phyloP scores from a whole-genome alignment of 2,888 invertebrate species.

The Syrista parreyssii region DNA sequence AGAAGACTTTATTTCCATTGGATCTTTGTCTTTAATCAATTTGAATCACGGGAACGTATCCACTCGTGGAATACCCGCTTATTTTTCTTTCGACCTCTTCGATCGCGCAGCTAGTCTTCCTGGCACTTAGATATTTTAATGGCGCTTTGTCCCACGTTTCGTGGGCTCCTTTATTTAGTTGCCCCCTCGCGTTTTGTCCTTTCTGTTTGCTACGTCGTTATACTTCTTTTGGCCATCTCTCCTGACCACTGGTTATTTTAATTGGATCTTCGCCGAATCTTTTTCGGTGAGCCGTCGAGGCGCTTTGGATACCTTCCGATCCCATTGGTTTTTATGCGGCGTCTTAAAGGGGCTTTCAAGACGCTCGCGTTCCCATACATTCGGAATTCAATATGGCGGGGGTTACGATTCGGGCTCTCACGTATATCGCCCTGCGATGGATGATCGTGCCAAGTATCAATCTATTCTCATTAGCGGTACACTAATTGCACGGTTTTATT shows the following conservation, averaged over 20 bases:
- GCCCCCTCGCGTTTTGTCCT: conserved; percentile 39
- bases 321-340: conserved; percentile 11
- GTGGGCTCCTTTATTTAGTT: conserved; percentile 46
- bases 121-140: conserved; percentile 58
- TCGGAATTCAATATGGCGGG: conserved; percentile 30
- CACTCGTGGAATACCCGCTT: conserved; percentile 12
- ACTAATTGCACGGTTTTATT: neutral
- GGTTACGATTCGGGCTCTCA: neutral
- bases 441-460: neutral
- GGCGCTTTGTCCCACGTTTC: conserved; percentile 55
- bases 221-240: conserved; percentile 33
- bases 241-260: conserved; percentile 63
- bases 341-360: conserved; percentile 18
- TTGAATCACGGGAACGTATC: conserved; percentile 10
- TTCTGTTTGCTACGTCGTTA: conserved; percentile 34
- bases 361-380: conserved; percentile 5
- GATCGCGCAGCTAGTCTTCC: conserved; percentile 2
- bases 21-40: conserved; percentile 10
- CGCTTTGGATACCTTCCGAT: conserved; percentile 28
- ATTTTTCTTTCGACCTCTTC: conserved; percentile 9
- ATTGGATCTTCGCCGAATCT: conserved; percentile 65
- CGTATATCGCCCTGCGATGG: neutral
- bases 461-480: neutral
- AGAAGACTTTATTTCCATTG: neutral
- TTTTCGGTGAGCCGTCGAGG: conserved; percentile 21